Evolutionary conservation across 2,888 invertebrate genomes (phyloP).

Genomic region (Rhagophthalmus giganteus): DNA sequence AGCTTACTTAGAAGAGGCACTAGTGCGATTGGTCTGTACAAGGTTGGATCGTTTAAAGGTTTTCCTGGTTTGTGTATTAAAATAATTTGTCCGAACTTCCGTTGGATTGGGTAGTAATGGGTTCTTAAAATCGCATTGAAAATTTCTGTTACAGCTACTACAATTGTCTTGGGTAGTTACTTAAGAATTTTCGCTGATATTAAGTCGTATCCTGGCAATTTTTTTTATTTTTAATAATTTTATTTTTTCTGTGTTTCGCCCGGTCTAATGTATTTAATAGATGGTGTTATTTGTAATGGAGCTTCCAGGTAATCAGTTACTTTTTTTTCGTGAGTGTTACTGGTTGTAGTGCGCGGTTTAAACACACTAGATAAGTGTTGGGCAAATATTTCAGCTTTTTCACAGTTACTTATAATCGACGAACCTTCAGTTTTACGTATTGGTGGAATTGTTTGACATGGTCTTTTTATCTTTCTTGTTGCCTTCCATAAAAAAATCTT

Average conservation of each 20-base stretch:
- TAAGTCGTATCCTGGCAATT: slow-evolving; percentile 3
- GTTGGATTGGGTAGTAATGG: slow-evolving; percentile 5
- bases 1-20: slow-evolving; percentile 3
- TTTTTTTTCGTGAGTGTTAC: too few species aligned
- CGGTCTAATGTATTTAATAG: neutral
- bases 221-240: slow-evolving; percentile 5
- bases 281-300: neutral
- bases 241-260: too few species aligned
- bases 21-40: slow-evolving; percentile 3
- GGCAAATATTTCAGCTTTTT: too few species aligned
- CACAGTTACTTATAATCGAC: too few species aligned
- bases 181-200: slow-evolving; percentile 6
- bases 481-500: slow-evolving; percentile 16
- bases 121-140: slow-evolving; percentile 10
- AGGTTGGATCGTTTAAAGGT: neutral
- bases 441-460: slow-evolving; percentile 1
- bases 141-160: slow-evolving; percentile 2
- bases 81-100: slow-evolving; percentile 8
- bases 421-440: too few species aligned
- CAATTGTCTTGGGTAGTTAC: neutral
- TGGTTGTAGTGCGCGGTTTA: too few species aligned
- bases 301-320: too few species aligned
- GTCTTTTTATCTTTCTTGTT: slow-evolving; percentile 7
- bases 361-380: too few species aligned
- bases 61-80: slow-evolving; percentile 9